Evolutionary conservation across 2,113 vertebrate species (phyloP), one percentile per base, ranked within the genome.

Genomic region (Laterallus jamaicensis): DNA sequence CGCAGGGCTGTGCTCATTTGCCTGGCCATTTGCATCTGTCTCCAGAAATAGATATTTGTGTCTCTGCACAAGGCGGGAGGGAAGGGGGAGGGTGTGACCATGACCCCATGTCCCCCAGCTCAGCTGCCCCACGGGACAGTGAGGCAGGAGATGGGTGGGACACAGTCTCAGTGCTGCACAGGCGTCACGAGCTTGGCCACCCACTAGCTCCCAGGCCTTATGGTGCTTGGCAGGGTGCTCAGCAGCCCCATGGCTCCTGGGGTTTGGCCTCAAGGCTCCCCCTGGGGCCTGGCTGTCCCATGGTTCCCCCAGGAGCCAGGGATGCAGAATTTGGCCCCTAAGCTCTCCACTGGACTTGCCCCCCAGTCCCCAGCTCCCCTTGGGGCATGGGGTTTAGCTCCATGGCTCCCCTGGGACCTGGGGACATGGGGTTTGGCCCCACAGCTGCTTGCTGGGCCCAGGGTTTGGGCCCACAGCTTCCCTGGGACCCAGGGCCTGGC

Each of bases 101-200:
- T 4, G 3, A 35, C 82, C 82, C 64, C 6, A 31, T 39, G 15
- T 11, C 19, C 24, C 52, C 49, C 42, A 17, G 3, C n/a, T 35
- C 37, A 11, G 63, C 47, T 3, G 1, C 37, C 88, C 49, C 74
- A 25, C 1, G 40, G 82, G 84, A 86, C 81, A 2, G 0, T 12
- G 56, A 24, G 19, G 32, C 42, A 50, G 31, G 49, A 78, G 59
- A 68, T 6, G 79, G 63, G 60, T 52, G 56, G 50, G 42, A 37
- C 15, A 0, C 0, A 0, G 59, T 37, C 17, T 7, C 0, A 0
- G 18, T 1, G 0, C 62, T 6, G 18, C 12, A 4, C 1, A 11
- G 10, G 15, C 49, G 26, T 77, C 49, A 42, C 2, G 3, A 86
- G 68, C 39, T 67, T 37, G 4, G 52, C 44, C 60, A 12, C 75